Base-by-base conservation (phyloP, 2,797 vertebrate genomes). In the Erpetoichthys calabaricus region DNA sequence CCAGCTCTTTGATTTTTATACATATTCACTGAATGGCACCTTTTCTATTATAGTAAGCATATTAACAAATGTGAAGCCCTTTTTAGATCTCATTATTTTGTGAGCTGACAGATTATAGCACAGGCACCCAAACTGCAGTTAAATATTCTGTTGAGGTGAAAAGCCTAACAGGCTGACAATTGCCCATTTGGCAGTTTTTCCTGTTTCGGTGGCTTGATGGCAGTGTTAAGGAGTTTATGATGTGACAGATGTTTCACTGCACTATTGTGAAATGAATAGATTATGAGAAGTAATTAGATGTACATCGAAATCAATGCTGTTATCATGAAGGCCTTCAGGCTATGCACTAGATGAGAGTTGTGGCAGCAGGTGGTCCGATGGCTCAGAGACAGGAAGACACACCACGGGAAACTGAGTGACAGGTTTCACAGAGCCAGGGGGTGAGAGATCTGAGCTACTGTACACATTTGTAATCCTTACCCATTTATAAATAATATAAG, bases 211-310 rank as follows among this genome's bases (percentile, higher is more conserved):
- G 83, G 81, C 85, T 86, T 86, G 83, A 85, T 86, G 86, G 80
- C 80, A 80, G 82, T 84, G 82, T 82, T 86, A 86, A 87, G 87
- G 84, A 88, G 82, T 86, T 88, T 88, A 87, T 85, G 87, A 89
- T 90, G 90, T 91, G 91, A 93, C 94, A 96, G 92, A 94, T 95
- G 92, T 91, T 90, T 89, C 86, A 87, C 87, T 90, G 88, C 91
- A 88, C 86, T 84, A 88, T 86, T 89, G 85, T 89, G 89, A 92
- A 94, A 97, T 95, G 93, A 97, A 97, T 98, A 97, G 93, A 97
- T 98, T 93, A 98, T 96, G 91, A 96, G 91, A 89, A 88, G 91
- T 97, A 97, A 98, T 98, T 98, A 97, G 91, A 92, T 91, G 89
- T 91, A 93, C 91, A 94, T 90, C 89, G 89, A 89, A 97, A 98